Evolutionary conservation across 2,888 invertebrate species (phyloP), one percentile per base, ranked within the genome.

Genomic region (Agriotes lineatus): DNA sequence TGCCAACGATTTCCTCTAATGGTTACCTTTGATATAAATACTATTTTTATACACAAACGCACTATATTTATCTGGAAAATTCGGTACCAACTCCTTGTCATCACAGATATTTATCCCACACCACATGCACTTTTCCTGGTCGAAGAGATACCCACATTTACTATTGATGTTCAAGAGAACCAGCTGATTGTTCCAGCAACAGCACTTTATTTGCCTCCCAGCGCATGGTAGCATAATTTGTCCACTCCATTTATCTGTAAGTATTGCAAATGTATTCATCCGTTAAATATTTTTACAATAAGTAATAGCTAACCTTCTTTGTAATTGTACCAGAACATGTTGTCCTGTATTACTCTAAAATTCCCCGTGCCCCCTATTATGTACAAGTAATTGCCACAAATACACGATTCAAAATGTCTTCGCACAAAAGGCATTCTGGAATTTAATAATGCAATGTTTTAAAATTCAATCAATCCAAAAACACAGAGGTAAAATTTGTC

Each of bases 381-480:
- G 69, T 78, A 84, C 30, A 84, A 70, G 63, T 76, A 77, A 64
- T 79, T 72, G n/a, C 77, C 80, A 35, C 79, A 74, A 48, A 83
- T 74, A 61, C 80, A 81, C 2, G 80, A 74, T 71, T 81, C 77
- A 72, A 84, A 84, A 77, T 84, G 83, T 42, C 84, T 75, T 56
- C 83, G 76, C n/a, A 73, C 75, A 45, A 73, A 73, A 9, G 82
- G 80, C 52, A 83, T 68, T 58, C 80, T 80, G 64, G 68, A 76
- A 75, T 16, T 30, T n/a, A n/a, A n/a, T n/a, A n/a, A n/a, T n/a
- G n/a, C n/a, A n/a, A n/a, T n/a, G n/a, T n/a, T n/a, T n/a, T n/a
- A n/a, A n/a, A n/a, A n/a, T n/a, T n/a, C n/a, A n/a, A n/a, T n/a
- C n/a, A n/a, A n/a, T n/a, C n/a, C n/a, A n/a, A n/a, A n/a, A n/a